Conservation (phyloP, 2,888 invertebrate species). For the Mimas tiliae region DNA sequence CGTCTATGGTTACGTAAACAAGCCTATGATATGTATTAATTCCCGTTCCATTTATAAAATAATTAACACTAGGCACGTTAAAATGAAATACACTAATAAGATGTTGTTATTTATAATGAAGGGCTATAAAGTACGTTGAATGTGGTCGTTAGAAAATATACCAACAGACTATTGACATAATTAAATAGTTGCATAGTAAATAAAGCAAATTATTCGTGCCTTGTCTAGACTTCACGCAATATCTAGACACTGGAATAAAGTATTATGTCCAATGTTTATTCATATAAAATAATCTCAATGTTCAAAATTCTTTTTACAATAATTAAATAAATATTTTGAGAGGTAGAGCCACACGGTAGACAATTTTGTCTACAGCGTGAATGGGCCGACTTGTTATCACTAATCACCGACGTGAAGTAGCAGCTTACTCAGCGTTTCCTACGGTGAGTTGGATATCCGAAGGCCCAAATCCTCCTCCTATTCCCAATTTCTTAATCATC, state of each 20-base stretch:
- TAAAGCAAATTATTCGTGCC: not conserved
- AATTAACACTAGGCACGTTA: slow-evolving; percentile 4
- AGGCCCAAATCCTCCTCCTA: too few species aligned
- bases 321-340: too few species aligned
- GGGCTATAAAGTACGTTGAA: not conserved
- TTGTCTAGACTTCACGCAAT: not conserved
- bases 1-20: not conserved
- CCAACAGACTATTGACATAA: slow-evolving; percentile 1
- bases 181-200: not conserved
- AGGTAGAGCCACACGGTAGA: too few species aligned
- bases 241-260: not conserved
- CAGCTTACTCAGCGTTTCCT: too few species aligned
- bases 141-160: not conserved
- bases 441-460: too few species aligned
- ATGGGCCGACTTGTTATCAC: too few species aligned
- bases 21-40: not conserved
- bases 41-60: not conserved
- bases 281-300: too few species aligned
- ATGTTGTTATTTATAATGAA: slow-evolving; percentile 18
- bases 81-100: slow-evolving; percentile 24
- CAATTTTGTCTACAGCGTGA: too few species aligned
- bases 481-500: too few species aligned
- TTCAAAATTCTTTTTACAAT: too few species aligned
- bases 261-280: not conserved
- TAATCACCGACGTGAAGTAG: too few species aligned